phyloP scores from a whole-genome alignment of 30 jellyfish, hydroid and myxozoan species.

The Phacellophora camtschatica region DNA sequence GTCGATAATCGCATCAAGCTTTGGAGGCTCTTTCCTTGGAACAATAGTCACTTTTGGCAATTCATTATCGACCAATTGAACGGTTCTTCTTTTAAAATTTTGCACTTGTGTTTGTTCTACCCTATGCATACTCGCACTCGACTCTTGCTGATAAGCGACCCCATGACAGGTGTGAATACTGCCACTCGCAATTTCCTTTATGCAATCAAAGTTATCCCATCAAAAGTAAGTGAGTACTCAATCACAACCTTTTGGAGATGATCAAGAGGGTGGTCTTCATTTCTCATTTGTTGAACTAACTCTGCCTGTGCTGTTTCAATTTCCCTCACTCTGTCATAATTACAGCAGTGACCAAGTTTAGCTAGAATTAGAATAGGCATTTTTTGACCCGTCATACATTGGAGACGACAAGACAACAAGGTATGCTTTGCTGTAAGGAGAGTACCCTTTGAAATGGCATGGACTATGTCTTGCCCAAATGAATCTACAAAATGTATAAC shows the following conservation, averaged over 20 bases:
- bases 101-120: background rate
- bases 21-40: slow-evolving; percentile 14
- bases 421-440: background rate
- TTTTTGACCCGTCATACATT: background rate
- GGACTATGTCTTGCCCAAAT: background rate
- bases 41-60: slow-evolving; percentile 9
- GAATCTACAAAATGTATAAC: background rate
- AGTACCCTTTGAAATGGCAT: background rate
- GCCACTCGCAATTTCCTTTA: background rate
- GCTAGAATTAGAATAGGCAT: background rate
- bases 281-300: background rate
- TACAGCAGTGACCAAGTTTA: background rate
- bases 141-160: slow-evolving; percentile 10
- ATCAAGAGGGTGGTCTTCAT: background rate
- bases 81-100: background rate
- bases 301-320: background rate
- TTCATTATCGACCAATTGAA: background rate
- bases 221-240: background rate
- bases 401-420: background rate
- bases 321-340: background rate
- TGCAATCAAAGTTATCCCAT: background rate
- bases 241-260: background rate
- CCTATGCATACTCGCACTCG: background rate
- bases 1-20: slow-evolving; percentile 5
- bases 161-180: background rate